Conservation (phyloP, 2,797 vertebrate species). For the Sebastes diploproa region DNA sequence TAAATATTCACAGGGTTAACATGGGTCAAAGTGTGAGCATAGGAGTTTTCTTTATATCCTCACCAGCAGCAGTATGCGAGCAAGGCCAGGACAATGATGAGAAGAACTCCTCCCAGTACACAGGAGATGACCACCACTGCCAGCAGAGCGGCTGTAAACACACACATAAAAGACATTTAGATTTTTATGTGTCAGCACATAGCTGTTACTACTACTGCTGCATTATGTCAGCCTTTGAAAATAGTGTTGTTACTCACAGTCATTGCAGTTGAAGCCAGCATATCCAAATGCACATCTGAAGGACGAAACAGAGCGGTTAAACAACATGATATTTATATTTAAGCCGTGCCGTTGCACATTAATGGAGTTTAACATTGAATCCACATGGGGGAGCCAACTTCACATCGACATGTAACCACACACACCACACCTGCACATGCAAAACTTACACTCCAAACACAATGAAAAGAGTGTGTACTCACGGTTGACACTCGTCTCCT, state of each 20-base stretch:
- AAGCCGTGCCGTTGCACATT: background rate
- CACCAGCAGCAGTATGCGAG: slow-evolving; percentile 69
- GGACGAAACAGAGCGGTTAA: slow-evolving; percentile 3
- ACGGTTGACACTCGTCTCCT: slow-evolving; percentile 52
- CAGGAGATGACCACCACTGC: slow-evolving; percentile 84
- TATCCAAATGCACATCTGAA: slow-evolving; percentile 83
- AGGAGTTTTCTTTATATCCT: slow-evolving; percentile 20
- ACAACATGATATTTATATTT: background rate
- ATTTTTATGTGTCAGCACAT: background rate
- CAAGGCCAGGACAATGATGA: slow-evolving; percentile 72
- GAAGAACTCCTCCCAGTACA: slow-evolving; percentile 79
- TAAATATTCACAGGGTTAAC: background rate
- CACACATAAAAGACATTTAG: background rate
- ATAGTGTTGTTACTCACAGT: slow-evolving; percentile 75
- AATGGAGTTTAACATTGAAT: slow-evolving; percentile 6
- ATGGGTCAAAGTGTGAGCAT: background rate
- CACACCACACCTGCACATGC: background rate
- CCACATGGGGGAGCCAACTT: slow-evolving; percentile 54
- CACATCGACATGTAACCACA: background rate
- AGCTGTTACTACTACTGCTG: background rate
- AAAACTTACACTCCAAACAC: background rate
- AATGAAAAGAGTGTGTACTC: slow-evolving; percentile 54
- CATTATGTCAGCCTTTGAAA: background rate
- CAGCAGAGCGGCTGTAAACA: slow-evolving; percentile 75
- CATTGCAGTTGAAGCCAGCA: slow-evolving; percentile 82